These are phyloP conservation scores for Pachyseris speciosa DNA, from an alignment of 64 coral and sea anemone species.

Conservation along the genomic window DNA sequence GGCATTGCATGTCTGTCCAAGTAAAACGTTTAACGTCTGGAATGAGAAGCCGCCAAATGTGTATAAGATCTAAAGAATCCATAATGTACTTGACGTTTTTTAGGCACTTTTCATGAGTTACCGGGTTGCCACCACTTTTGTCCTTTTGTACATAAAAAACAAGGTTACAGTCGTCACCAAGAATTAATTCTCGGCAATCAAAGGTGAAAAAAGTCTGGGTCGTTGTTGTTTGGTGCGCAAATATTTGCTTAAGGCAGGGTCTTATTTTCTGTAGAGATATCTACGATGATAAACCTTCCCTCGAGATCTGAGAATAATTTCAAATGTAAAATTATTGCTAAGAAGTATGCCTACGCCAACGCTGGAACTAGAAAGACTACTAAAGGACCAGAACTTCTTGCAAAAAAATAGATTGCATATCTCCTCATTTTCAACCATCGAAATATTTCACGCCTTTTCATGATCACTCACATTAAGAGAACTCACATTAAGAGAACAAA, in stretches of 20 bases:
- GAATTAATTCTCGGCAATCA: slow-evolving; percentile 4
- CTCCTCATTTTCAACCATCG: background rate
- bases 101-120: slow-evolving; percentile 4
- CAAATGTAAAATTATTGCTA: slow-evolving; percentile 20
- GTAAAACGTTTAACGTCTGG: background rate
- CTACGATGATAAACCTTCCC: background rate
- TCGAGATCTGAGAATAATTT: background rate
- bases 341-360: background rate
- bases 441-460: background rate
- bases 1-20: slow-evolving; percentile 12
- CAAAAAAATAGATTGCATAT: background rate
- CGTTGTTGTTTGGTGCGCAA: background rate
- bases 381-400: background rate
- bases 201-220: background rate
- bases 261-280: background rate
- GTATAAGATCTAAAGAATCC: background rate
- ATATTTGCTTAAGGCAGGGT: background rate
- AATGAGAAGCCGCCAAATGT: background rate
- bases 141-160: background rate
- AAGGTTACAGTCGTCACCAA: slow-evolving; percentile 4
- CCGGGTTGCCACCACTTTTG: background rate
- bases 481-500: no score
- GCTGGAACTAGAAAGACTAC: background rate
- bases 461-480: background rate
- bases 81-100: background rate